Conservation (phyloP, 2,797 vertebrate species). For the Aplochiton taeniatus region DNA sequence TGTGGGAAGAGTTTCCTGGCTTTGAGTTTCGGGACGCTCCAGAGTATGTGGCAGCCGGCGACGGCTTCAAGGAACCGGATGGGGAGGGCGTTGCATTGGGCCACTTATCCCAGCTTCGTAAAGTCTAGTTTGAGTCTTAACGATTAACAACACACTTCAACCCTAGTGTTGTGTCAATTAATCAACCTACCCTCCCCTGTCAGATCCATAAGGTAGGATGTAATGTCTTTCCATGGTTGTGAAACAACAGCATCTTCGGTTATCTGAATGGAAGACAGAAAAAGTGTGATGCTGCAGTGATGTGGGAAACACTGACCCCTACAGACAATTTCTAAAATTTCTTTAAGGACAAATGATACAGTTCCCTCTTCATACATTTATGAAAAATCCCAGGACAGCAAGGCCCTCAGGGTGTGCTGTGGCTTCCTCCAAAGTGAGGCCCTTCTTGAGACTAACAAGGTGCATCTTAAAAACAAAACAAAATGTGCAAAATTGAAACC, state of each 20-base stretch:
- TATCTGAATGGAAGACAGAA: conserved; percentile 34
- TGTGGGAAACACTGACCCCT: background rate
- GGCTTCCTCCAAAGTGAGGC: conserved; percentile 22
- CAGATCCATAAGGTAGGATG: conserved; percentile 39
- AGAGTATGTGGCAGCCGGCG: no score
- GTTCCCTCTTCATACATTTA: conserved; percentile 57
- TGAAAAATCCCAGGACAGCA: conserved; percentile 69
- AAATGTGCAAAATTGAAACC: background rate
- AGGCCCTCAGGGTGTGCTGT: conserved; percentile 37
- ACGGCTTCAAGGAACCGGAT: no score
- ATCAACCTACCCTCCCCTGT: background rate
- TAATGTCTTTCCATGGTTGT: conserved; percentile 44
- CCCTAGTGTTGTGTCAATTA: background rate
- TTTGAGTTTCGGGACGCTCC: no score
- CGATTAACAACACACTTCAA: no score
- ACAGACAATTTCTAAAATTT: background rate
- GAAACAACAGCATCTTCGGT: conserved; percentile 29
- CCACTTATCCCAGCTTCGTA: background rate
- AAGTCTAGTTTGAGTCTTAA: background rate
- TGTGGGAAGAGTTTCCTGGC: no score
- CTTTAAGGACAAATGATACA: background rate
- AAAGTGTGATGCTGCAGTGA: background rate
- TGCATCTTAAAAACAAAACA: conserved; percentile 65
- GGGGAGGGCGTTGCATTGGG: no score
- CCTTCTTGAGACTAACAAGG: conserved; percentile 70